These are phyloP conservation scores for Brachionus paranguensis DNA, from an alignment of 1,140 invertebrate species.

Conservation along the genomic window DNA sequence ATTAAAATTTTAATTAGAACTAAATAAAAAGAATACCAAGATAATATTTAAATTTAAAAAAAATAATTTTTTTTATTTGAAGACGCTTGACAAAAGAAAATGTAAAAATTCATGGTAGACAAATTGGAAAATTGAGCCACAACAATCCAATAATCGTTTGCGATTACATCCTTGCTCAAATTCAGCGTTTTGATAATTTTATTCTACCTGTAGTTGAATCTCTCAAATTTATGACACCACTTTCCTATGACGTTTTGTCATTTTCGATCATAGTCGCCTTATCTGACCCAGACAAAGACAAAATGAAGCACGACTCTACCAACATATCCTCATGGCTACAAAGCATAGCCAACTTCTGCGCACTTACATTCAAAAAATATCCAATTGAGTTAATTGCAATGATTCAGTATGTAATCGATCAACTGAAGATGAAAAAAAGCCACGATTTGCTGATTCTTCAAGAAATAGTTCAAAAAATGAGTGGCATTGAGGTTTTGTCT, in stretches of 20 bases:
- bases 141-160: slow-evolving; percentile 79
- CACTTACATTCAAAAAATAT: slow-evolving; percentile 89
- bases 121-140: slow-evolving; percentile 92
- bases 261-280: slow-evolving; percentile 28
- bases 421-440: slow-evolving; percentile 89
- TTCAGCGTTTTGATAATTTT: slow-evolving; percentile 94
- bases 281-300: slow-evolving; percentile 57
- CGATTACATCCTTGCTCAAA: slow-evolving; percentile 70
- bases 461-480: slow-evolving; percentile 98
- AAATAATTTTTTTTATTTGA: background rate
- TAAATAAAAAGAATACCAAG: background rate
- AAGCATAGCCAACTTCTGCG: slow-evolving; percentile 55
- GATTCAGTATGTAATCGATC: slow-evolving; percentile 92
- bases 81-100: slow-evolving; percentile 89
- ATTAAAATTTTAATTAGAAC: too few species aligned
- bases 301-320: slow-evolving; percentile 81
- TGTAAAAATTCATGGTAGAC: slow-evolving; percentile 87
- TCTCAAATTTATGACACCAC: slow-evolving; percentile 85
- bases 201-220: slow-evolving; percentile 93
- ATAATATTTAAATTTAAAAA: background rate
- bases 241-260: slow-evolving; percentile 91
- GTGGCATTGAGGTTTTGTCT: slow-evolving; percentile 90
- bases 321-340: slow-evolving; percentile 89
- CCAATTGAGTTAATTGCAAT: slow-evolving; percentile 88
- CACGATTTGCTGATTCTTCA: slow-evolving; percentile 88